Conservation (phyloP, 2,888 invertebrate genomes). For the Ernsta delagoae region DNA sequence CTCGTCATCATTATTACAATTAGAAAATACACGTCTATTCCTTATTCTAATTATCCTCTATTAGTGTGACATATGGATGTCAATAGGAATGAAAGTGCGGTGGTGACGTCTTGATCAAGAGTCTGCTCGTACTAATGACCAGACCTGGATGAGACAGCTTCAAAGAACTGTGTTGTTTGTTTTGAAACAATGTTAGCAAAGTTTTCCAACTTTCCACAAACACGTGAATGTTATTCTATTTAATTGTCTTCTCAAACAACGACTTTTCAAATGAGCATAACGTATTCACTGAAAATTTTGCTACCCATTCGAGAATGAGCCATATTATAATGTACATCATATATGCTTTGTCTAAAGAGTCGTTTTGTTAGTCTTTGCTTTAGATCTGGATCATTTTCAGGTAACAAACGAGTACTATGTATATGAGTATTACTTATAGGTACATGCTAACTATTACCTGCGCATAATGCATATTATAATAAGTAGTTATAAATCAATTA, state of each 20-base stretch:
- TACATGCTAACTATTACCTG: too few relatives aligned
- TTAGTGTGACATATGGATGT: neutral
- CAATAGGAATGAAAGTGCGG: neutral
- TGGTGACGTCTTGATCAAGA: neutral
- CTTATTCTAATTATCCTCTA: too few relatives aligned
- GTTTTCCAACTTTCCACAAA: neutral
- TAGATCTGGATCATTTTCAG: conserved; percentile 6
- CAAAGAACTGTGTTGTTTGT: neutral
- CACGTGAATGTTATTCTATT: conserved; percentile 1
- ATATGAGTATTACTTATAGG: too few relatives aligned
- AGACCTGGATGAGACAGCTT: neutral
- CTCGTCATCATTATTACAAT: neutral
- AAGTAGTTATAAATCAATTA: too few relatives aligned
- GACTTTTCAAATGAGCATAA: conserved; percentile 1
- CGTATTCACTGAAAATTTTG: conserved; percentile 7
- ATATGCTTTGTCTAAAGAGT: neutral
- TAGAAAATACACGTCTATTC: too few relatives aligned
- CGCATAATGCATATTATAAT: too few relatives aligned
- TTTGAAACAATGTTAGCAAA: neutral
- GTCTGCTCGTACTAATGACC: neutral
- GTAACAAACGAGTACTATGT: neutral
- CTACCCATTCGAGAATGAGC: neutral
- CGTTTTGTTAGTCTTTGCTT: neutral
- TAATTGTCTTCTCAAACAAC: conserved; percentile 7
- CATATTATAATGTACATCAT: neutral